Base-by-base conservation (phyloP, 1,140 invertebrate species). In the Penaeus chinensis region DNA sequence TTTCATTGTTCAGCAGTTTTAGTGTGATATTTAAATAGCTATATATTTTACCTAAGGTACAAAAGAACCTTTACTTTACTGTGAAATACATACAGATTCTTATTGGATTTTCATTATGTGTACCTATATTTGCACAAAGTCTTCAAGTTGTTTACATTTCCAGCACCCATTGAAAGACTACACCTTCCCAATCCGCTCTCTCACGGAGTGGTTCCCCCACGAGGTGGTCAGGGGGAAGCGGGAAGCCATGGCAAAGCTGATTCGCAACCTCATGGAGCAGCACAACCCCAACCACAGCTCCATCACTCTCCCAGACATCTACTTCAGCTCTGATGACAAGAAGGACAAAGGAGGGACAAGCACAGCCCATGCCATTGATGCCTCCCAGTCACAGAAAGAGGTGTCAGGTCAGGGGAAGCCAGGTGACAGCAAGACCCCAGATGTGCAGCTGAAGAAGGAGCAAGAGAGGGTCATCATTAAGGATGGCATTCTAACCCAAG, bases 161-260 rank as follows among this genome's bases (percentile, higher is more conserved):
- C 91, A 93, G 93, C 91, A 92, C 82, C 92, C 92, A 27, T 91
- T 93, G 24, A 91, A 91, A 66, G 91, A 92, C 84, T 93, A 92
- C 89, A 90, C 89, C 42, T 91, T 92, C 87, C 93, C 93, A 10
- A 92, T 93, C 87, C 92, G 91, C 54, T 89, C 91, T 63, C 89
- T 93, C 37, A 82, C 90, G 13, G 91, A 92, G 81, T 93, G 93
- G 93, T 93, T 93, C 84, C 89, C 91, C 32, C 91, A 91, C 42
- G 90, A 91, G 79, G 89, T 90, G 77, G 91, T 93, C 63, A 89
- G 90, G 32, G 91, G 90, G 32, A 93, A 93, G 87, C 89, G 93
- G 22, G 89, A 91, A 62, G 91, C 92, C 69, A 91, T 93, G 20
- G 91, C 91, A 63, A 90, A 92, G 16, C 90, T 93, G 13, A 92